phyloP scores from a whole-genome alignment of 2,888 invertebrate genomes.

The Halictus quadricinctus region DNA sequence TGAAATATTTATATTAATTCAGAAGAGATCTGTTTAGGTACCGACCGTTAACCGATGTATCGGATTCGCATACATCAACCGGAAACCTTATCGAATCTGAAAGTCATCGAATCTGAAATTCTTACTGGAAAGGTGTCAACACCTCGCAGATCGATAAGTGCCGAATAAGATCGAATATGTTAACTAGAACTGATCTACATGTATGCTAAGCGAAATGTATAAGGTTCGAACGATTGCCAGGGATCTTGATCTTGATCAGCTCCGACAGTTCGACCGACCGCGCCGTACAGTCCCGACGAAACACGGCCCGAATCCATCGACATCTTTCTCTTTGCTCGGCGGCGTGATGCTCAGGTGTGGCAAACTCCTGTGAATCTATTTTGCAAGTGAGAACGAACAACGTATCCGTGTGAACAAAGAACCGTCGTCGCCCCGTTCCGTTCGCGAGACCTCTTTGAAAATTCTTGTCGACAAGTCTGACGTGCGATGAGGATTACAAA shows the following conservation, averaged over 20 bases:
- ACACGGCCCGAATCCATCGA: slow-evolving; percentile 51
- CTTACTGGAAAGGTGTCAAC: slow-evolving; percentile 35
- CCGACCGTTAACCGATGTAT: background rate
- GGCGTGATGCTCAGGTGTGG: slow-evolving; percentile 36
- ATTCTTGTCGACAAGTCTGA: slow-evolving; percentile 28
- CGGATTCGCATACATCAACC: background rate
- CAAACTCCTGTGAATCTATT: slow-evolving; percentile 46
- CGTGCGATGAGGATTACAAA: slow-evolving; percentile 14
- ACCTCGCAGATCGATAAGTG: slow-evolving; percentile 62
- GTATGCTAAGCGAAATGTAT: slow-evolving; percentile 71
- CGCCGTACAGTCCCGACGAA: slow-evolving; percentile 33
- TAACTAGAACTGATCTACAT: slow-evolving; percentile 71
- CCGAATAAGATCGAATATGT: slow-evolving; percentile 69
- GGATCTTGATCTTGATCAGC: slow-evolving; percentile 67
- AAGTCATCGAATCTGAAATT: slow-evolving; percentile 48
- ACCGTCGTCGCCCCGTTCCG: slow-evolving; percentile 28
- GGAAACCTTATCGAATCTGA: background rate
- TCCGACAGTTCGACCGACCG: slow-evolving; percentile 34
- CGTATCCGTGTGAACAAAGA: slow-evolving; percentile 51
- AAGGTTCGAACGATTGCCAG: slow-evolving; percentile 64
- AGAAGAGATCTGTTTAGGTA: background rate
- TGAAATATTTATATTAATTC: too few relatives aligned
- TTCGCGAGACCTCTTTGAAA: slow-evolving; percentile 26
- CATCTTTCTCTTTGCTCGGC: slow-evolving; percentile 47
- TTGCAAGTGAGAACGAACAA: slow-evolving; percentile 58